Base-by-base conservation (phyloP, 2,113 vertebrate species). In the Lepus timidus region DNA sequence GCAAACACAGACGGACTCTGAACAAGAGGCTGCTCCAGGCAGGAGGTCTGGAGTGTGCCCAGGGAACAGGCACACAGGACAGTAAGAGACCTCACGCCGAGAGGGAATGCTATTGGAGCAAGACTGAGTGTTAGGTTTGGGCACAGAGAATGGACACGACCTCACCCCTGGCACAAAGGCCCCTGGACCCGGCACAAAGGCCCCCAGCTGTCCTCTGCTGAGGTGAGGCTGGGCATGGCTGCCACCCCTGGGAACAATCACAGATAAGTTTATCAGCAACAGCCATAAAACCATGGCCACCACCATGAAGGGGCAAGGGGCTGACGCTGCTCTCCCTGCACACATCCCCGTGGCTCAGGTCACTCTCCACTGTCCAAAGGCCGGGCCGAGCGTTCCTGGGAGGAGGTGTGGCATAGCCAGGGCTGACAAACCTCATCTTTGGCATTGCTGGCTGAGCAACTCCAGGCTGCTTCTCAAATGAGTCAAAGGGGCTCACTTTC, bases 261-360 rank as follows among this genome's bases (percentile, higher is more conserved):
- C 6, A 78, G 33, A 80, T 5, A 36, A 71, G 64, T 22, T 29
- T 52, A 64, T 55, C 75, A 44, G 3, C 12, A 62, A 27, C 33
- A 31, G n/a, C 81, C 65, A 19, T 6, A 25, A n/a, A 39, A 44
- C n/a, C 22, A 3, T 13, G 29, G 22, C 2, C 12, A 58, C 17
- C n/a, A 14, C 44, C 1, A 7, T 13, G 33, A 70, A 52, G 44
- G 8, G 29, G 36, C 0, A 0, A 75, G 65, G n/a, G 44, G 1
- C n/a, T 0, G 0, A 29, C 0, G 7, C 36, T 0, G 12, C 49
- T 78, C 65, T 31, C 1, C 16, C 22, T 16, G 58, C 58, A 19
- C 58, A 19, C 58, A 13, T 16, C 22, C 62, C 3, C 4, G 10
- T 14, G 51, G n/a, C 3, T 33, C 16, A 29, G 87, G 62, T 3